Base-by-base conservation (phyloP, 2,113 vertebrate species). In the Phoxinus phoxinus region DNA sequence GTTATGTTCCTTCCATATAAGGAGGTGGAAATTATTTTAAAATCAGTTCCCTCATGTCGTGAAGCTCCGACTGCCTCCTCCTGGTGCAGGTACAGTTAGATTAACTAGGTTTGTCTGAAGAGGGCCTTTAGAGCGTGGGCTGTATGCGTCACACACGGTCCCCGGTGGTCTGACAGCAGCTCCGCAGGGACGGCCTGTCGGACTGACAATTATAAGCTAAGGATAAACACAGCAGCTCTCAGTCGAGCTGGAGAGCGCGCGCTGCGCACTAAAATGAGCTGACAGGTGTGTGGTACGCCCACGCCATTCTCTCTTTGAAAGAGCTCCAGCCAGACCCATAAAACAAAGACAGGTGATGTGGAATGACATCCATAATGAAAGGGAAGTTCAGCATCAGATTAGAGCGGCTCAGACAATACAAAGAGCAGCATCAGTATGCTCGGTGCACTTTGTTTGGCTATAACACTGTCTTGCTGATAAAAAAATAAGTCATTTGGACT, bases 111-210 rank as follows among this genome's bases (percentile, higher is more conserved):
- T 13, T 79, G 82, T 77, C 59, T 86, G 15, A 79, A 77, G 85
- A 81, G 44, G 44, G 77, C 30, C 44, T 58, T 44, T 53, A 37
- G 37, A 41, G 85, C 23, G 87, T 89, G 87, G 87, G 87, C 71
- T 35, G 83, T 7, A 35, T 81, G 75, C 63, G 41, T 35, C 13
- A 56, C 82, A 81, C 74, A 32, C 30, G n/a, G 72, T 88, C 85
- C 78, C 87, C n/a, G 61, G 27, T 65, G 74, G 71, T 83, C 83
- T 88, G 87, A 89, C 87, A 86, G 81, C 85, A 46, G 59, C 87
- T 89, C 87, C 87, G 51, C 78, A 85, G 85, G 78, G 85, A 86
- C 63, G 51, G 58, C 59, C 85, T 79, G 77, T 85, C 85, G 75
- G 84, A 23, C 58, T 77, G 83, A 81, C 72, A 81, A 86, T 89